phyloP scores from a whole-genome alignment of 2,113 vertebrate genomes.

The Carettochelys insculpta region DNA sequence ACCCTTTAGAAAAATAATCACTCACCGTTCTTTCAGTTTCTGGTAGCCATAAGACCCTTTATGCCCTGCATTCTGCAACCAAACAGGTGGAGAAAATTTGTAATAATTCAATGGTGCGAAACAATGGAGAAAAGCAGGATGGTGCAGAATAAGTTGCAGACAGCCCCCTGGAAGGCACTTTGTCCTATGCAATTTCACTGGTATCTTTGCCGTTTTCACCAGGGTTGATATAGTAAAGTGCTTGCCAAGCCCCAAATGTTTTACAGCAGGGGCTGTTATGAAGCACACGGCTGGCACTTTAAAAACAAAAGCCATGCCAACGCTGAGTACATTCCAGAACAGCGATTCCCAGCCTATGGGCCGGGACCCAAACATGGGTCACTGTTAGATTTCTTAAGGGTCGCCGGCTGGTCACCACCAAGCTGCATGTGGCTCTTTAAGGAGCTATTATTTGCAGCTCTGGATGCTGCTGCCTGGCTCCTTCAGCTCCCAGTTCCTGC shows the following conservation, averaged over 20 bases:
- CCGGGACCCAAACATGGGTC: too few relatives aligned
- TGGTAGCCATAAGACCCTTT: conserved; percentile 63
- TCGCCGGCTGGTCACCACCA: too few relatives aligned
- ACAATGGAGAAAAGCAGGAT: too few relatives aligned
- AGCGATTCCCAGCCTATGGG: too few relatives aligned
- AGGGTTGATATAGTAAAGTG: too few relatives aligned
- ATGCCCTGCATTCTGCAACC: conserved; percentile 52
- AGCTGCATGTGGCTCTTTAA: too few relatives aligned
- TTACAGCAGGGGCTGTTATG: not conserved
- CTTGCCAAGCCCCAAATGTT: not conserved
- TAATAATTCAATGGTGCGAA: not conserved
- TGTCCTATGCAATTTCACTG: not conserved
- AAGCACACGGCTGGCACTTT: too few relatives aligned
- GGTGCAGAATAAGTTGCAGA: not conserved
- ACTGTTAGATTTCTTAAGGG: too few relatives aligned
- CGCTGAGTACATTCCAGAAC: not conserved
- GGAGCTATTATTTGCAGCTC: too few relatives aligned
- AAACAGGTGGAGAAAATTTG: not conserved
- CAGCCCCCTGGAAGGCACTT: not conserved
- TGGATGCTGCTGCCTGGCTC: too few relatives aligned
- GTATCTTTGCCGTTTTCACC: not conserved
- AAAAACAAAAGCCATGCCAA: not conserved
- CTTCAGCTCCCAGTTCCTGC: too few relatives aligned
- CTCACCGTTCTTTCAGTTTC: conserved; percentile 76
- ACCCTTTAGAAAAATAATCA: not conserved